These are phyloP conservation scores for Eueides isabella DNA, from an alignment of 1,140 invertebrate genomes.

Conservation along the genomic window DNA sequence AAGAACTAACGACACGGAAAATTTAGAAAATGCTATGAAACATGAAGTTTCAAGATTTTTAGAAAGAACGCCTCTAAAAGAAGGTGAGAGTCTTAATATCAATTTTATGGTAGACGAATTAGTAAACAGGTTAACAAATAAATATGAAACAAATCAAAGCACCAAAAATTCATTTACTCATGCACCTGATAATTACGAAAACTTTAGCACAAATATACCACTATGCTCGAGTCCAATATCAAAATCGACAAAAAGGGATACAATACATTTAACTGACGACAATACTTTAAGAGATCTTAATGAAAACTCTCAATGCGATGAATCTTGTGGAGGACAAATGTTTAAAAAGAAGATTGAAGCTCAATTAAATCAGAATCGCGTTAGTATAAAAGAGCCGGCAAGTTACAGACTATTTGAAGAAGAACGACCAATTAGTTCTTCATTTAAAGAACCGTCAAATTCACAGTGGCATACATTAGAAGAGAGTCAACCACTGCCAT, in stretches of 20 bases:
- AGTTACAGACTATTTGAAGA: slow-evolving; percentile 27
- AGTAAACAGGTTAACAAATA: slow-evolving; percentile 54
- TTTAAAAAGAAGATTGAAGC: background rate
- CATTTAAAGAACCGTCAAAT: slow-evolving; percentile 21
- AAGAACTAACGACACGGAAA: slow-evolving; percentile 34
- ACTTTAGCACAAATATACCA: slow-evolving; percentile 44
- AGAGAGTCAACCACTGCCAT: slow-evolving; percentile 16
- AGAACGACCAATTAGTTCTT: slow-evolving; percentile 23
- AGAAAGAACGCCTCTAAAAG: slow-evolving; percentile 45
- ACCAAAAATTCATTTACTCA: slow-evolving; percentile 45
- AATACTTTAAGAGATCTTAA: background rate
- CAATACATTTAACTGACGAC: background rate
- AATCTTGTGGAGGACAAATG: background rate
- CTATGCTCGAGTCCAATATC: slow-evolving; percentile 42
- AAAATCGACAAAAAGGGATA: background rate
- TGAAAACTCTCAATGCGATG: slow-evolving; percentile 7
- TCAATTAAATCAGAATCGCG: background rate
- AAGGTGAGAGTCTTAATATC: slow-evolving; percentile 44
- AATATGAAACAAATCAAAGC: slow-evolving; percentile 27
- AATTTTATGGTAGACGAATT: slow-evolving; percentile 56
- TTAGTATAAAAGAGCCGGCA: slow-evolving; percentile 21
- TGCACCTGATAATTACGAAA: slow-evolving; percentile 40
- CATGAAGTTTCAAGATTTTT: slow-evolving; percentile 50
- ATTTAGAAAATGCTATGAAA: slow-evolving; percentile 41
- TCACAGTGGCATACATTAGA: slow-evolving; percentile 34